Evolutionary conservation across 2,797 vertebrate genomes (phyloP).

Genomic region (Tadarida brasiliensis): DNA sequence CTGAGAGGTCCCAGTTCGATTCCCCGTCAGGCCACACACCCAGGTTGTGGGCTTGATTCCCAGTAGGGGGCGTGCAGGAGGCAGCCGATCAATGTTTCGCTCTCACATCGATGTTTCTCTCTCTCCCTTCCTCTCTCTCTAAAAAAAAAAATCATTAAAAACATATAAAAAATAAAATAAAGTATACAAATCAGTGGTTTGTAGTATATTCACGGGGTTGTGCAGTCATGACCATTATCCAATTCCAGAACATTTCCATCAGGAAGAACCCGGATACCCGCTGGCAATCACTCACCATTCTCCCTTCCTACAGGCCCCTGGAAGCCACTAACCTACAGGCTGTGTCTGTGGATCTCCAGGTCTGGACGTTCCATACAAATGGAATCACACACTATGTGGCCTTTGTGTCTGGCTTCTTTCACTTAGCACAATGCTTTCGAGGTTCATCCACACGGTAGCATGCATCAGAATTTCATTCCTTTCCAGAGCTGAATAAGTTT

Average conservation of each 20-base stretch:
- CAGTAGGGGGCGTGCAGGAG: no score
- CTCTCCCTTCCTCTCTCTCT: no score
- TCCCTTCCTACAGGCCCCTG: background rate
- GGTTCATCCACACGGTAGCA: no score
- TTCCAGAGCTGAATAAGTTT: background rate
- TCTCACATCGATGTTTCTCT: no score
- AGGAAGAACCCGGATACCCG: background rate
- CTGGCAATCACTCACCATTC: background rate
- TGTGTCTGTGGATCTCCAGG: background rate
- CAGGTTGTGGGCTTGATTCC: no score
- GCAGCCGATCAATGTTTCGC: no score
- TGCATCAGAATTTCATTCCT: no score
- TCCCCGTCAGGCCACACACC: no score
- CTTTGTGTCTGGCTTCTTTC: background rate
- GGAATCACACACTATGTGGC: rapidly evolving
- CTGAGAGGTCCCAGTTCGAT: no score
- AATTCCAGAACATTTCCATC: background rate
- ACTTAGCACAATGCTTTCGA: background rate
- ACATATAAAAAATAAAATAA: background rate
- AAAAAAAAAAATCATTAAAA: no score
- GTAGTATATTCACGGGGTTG: background rate
- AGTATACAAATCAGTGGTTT: background rate
- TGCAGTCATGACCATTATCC: background rate
- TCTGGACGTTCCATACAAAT: background rate
- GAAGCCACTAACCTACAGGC: background rate